Evolutionary conservation across 1,140 invertebrate species (phyloP).

Genomic region (Drosophila pandora): DNA sequence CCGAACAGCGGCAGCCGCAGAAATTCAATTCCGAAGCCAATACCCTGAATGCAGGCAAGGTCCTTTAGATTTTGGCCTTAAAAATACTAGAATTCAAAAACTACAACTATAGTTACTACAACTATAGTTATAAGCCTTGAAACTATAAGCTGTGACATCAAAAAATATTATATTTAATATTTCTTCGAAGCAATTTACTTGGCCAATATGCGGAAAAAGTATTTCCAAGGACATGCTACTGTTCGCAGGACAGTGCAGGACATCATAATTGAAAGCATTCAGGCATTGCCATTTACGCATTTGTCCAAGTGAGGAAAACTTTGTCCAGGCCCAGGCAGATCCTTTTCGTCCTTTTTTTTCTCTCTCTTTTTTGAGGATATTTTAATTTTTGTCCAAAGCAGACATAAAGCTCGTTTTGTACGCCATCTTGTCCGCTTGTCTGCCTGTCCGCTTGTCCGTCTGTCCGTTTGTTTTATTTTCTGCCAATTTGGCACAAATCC

Average conservation of each 20-base stretch:
- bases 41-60: not conserved
- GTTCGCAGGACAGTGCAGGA: conserved; percentile 4
- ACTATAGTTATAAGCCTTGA: too few species aligned
- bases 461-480: not conserved
- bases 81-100: not conserved
- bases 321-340: conserved; percentile 21
- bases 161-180: conserved; percentile 3
- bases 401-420: conserved; percentile 53
- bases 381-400: not conserved
- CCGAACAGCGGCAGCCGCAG: conserved; percentile 10
- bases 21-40: conserved; percentile 27
- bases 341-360: not conserved
- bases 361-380: not conserved
- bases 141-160: not conserved
- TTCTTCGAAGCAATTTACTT: conserved; percentile 32
- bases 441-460: too few species aligned
- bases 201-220: conserved; percentile 31
- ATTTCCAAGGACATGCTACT: conserved; percentile 30
- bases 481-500: not conserved
- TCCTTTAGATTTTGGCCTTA: not conserved
- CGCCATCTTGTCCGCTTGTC: conserved; percentile 3
- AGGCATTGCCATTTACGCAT: conserved; percentile 44
- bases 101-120: too few species aligned
- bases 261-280: conserved; percentile 68
- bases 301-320: conserved; percentile 34